These are phyloP conservation scores for Syngnathus acus DNA, from an alignment of 2,797 vertebrate species.

Conservation along the genomic window DNA sequence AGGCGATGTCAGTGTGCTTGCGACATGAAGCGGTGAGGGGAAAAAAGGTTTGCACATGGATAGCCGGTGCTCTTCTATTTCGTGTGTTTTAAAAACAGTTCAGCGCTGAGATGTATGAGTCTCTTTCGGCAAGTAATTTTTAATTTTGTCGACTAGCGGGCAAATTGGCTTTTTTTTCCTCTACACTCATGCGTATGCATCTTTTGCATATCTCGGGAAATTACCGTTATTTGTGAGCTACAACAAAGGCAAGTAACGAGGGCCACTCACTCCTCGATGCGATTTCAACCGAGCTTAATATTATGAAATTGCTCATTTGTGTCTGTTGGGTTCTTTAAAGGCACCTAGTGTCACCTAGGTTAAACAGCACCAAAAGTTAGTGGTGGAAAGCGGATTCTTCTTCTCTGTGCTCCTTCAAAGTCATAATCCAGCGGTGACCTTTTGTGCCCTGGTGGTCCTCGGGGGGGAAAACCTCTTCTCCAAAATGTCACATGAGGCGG, in stretches of 20 bases:
- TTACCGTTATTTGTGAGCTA: slow-evolving; percentile 40
- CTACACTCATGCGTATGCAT: slow-evolving; percentile 59
- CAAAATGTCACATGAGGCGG: slow-evolving; percentile 46
- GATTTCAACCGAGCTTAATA: slow-evolving; percentile 48
- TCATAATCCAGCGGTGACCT: slow-evolving; percentile 44
- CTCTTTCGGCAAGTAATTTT: slow-evolving; percentile 38
- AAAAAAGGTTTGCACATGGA: not conserved
- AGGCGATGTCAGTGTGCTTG: slow-evolving; percentile 2
- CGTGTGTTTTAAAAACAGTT: slow-evolving; percentile 7
- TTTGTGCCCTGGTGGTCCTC: slow-evolving; percentile 40
- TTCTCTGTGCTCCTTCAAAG: slow-evolving; percentile 50
- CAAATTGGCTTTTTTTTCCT: slow-evolving; percentile 49
- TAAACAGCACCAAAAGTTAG: slow-evolving; percentile 33
- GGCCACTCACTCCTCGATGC: slow-evolving; percentile 35
- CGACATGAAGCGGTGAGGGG: not conserved
- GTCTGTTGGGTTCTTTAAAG: slow-evolving; percentile 56
- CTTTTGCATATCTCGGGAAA: slow-evolving; percentile 59
- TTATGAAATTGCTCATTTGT: slow-evolving; percentile 49
- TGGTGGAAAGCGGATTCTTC: slow-evolving; percentile 25
- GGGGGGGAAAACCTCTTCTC: slow-evolving; percentile 45
- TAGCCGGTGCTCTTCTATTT: slow-evolving; percentile 26
- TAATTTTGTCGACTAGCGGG: slow-evolving; percentile 44
- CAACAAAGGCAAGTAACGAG: slow-evolving; percentile 59
- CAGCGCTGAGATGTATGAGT: slow-evolving; percentile 30
- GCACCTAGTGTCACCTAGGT: slow-evolving; percentile 63